Percentiles rank a stretch among this genome's conserved stretches.
Evolutionary conservation across 2,888 invertebrate species (phyloP).

Genomic region (Clunio marinus): DNA sequence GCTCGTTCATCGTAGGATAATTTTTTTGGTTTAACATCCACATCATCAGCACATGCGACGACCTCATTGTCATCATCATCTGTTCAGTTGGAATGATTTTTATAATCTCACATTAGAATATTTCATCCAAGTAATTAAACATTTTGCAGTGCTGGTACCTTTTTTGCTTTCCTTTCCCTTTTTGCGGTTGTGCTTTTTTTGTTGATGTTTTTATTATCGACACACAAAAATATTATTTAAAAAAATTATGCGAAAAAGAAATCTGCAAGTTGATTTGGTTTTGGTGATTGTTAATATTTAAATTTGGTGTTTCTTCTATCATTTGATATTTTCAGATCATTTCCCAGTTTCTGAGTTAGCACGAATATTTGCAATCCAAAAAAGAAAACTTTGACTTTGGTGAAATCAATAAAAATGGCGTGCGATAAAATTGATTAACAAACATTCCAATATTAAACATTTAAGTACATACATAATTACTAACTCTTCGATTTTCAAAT

Average conservation of each 20-base stretch:
- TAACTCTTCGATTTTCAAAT: no score
- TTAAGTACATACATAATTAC: no score
- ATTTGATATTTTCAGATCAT: no score
- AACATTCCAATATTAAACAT: slow-evolving; percentile 18
- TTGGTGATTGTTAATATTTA: no score
- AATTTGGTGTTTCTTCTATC: no score
- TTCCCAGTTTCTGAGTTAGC: slow-evolving; percentile 37
- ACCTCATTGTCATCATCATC: slow-evolving; percentile 1
- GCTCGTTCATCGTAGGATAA: slow-evolving; percentile 31
- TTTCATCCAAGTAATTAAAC: neutral
- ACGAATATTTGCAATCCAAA: slow-evolving; percentile 38
- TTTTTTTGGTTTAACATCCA: slow-evolving; percentile 7
- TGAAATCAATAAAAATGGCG: slow-evolving; percentile 18
- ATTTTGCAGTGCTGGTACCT: slow-evolving; percentile 27
- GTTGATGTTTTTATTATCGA: no score
- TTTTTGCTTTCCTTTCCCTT: neutral
- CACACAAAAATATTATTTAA: no score
- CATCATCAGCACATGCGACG: no score
- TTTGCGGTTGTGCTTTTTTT: no score
- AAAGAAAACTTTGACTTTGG: neutral
- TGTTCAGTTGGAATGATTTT: neutral
- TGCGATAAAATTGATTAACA: slow-evolving; percentile 17
- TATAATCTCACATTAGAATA: slow-evolving; percentile 10
- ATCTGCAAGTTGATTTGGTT: no score
- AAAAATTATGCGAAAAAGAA: no score